Base-by-base conservation (phyloP, 1,140 invertebrate species). In the Eupeodes corollae region DNA sequence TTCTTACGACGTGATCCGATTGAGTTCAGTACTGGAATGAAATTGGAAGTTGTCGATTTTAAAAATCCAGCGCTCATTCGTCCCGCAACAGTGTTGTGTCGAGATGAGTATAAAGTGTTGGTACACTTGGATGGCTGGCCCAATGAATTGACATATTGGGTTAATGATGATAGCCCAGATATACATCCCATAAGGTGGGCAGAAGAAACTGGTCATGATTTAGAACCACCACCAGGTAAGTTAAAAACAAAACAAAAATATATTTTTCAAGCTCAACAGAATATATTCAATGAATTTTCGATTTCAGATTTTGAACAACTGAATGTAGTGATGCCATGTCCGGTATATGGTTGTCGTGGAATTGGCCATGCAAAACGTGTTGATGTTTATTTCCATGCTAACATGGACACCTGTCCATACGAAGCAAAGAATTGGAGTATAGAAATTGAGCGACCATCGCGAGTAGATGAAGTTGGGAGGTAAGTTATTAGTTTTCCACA, bases 161-260 rank as follows among this genome's bases (percentile, higher is more conserved):
- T 93, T 51, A 84, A 92, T 61, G 90, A 94, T 64, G 88, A 95
- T 70, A 88, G 81, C 50, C 76, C 84, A 0, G 88, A 93, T 69
- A 82, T 97, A 56, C 91, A 95, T 76, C 91, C 91, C 13, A 77
- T 87, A 53, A 86, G 88, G 18, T 98, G 91, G 90, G 91, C 88
- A 64, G 68, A 77, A 48, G 88, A 87, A 68, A 94, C 89, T 3
- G 82, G 82, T 31, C 88, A 94, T 71, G 82, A 85, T 1, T 63
- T 96, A 6, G 86, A 93, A 70, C 77, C 83, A 2, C 90, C 91
- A 37, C 70, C 84, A 14, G 83, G 81, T 84, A 67, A 77, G 34
- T 38, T 5, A 30, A 2, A n/a, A n/a, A n/a, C n/a, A n/a, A n/a
- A n/a, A n/a, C n/a, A n/a, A n/a, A n/a, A n/a, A n/a, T 16, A 13